Evolutionary conservation across 2,888 invertebrate genomes (phyloP).

Genomic region (Limnephilus lunatus): DNA sequence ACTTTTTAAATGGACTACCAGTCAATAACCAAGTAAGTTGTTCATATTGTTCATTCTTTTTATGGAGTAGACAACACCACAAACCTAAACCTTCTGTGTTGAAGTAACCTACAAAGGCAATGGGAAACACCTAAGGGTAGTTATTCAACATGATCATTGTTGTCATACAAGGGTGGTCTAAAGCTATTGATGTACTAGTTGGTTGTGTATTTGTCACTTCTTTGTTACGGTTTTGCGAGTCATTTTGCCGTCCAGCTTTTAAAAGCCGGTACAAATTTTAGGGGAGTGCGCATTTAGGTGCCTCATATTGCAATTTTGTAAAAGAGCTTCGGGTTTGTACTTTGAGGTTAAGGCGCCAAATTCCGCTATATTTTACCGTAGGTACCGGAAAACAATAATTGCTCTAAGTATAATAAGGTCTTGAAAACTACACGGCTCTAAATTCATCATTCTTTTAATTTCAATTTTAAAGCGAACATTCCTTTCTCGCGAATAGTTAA

Average conservation of each 20-base stretch:
- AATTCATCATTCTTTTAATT: too few relatives aligned
- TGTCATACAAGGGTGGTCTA: constrained; percentile 13
- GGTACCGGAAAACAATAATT: neutral
- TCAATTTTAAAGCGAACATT: too few relatives aligned
- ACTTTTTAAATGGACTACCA: neutral
- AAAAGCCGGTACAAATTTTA: neutral
- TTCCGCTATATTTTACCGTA: neutral
- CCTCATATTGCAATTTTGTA: neutral
- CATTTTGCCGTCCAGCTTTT: neutral
- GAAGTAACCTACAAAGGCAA: neutral
- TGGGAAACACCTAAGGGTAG: neutral
- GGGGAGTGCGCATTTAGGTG: neutral
- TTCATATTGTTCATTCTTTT: neutral
- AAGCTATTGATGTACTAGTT: neutral
- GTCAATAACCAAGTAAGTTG: neutral
- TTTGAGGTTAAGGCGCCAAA: neutral
- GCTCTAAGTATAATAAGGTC: neutral
- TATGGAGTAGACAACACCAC: neutral
- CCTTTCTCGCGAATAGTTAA: too few relatives aligned
- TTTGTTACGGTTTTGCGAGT: neutral
- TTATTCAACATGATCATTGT: neutral
- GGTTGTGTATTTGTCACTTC: neutral
- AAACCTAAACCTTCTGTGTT: neutral
- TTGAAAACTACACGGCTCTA: neutral
- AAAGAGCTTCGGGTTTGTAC: neutral